Evolutionary conservation across 30 jellyfish, hydroid and myxozoan species (phyloP), one percentile per base, ranked within the genome.

Genomic region (Aurelia sp.): DNA sequence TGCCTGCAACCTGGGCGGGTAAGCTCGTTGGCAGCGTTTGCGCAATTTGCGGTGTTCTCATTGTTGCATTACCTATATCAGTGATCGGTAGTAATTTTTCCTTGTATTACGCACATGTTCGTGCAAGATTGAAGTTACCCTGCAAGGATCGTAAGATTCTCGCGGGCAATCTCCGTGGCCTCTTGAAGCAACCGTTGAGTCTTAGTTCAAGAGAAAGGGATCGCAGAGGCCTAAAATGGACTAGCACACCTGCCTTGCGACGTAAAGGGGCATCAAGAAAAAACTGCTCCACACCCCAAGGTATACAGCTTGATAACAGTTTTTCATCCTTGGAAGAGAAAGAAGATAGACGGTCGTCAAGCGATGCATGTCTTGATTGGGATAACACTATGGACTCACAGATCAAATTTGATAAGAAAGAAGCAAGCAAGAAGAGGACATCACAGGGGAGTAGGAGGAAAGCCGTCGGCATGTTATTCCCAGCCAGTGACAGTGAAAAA

Each of bases 1-100:
- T 88, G 8, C 99, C 99, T 18, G 87, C 78, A 30, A 94, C 99
- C 13, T 94, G 97, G 99, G 91, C 96, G 2, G 99, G 99, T 20
- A 91, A 82, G 59, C 72, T 94, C 30, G 48, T 94, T 19, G 99
- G 99, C 38, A 88, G 97, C 4, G 59, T 94, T 31, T 94, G 99
- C 64, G 96, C 99, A 12, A 88, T 82, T 17, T 83, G 93, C 44
- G 97, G 99, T 4, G 90, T 94, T 10, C 88, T 94, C 58, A 88
- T 94, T 16, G 97, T 94, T 3, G 99, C 99, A 4, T 76, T 94
- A 62, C 99, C 99, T 12, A 94, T 94, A 17, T 94, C 99, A 3
- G 97, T 94, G 1, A 94, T 94, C 31, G 99, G 99, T 0, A 94
- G 97, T 86, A 94, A 94, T 81, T 94, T 94, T 80, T 78, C 95